Evolutionary conservation across 2,888 invertebrate species (phyloP).

Genomic region (Cephus sareptanus): DNA sequence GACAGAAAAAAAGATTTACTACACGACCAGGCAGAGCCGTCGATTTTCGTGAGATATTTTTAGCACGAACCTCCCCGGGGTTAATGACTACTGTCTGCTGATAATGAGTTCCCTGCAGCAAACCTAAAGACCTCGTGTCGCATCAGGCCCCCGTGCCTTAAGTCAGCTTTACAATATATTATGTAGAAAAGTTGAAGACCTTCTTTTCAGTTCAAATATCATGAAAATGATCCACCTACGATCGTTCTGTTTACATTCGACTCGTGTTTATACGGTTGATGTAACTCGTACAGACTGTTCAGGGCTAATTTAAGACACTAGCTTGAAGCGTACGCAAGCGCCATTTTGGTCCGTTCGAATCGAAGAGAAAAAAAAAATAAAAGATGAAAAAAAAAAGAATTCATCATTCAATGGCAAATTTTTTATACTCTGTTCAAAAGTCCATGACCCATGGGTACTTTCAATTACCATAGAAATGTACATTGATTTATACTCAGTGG

Average conservation of each 20-base stretch:
- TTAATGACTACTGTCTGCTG: conserved; percentile 21
- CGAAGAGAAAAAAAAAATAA: conserved; percentile 2
- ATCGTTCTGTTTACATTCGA: neutral
- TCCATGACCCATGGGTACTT: conserved; percentile 1
- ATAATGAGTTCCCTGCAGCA: conserved; percentile 17
- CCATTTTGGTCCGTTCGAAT: no score
- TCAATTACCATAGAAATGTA: no score
- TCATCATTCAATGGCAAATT: neutral
- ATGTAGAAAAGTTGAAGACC: no score
- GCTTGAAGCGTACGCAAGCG: neutral
- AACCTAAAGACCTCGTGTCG: conserved; percentile 1
- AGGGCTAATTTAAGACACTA: neutral
- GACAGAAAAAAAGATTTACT: no score
- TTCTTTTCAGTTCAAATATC: no score
- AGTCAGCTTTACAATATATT: no score
- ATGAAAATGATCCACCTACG: neutral
- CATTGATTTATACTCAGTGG: no score
- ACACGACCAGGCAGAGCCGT: conserved; percentile 7
- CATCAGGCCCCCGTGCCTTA: neutral
- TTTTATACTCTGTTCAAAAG: neutral
- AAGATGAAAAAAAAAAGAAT: neutral
- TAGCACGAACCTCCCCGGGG: conserved; percentile 21
- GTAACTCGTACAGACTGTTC: conserved; percentile 1
- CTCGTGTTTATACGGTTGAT: neutral
- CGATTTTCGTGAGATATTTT: conserved; percentile 20